Percentiles rank a stretch among this genome's conserved stretches.
Conservation (phyloP, 64 coral and sea anemone species). For the Montipora cactus region DNA sequence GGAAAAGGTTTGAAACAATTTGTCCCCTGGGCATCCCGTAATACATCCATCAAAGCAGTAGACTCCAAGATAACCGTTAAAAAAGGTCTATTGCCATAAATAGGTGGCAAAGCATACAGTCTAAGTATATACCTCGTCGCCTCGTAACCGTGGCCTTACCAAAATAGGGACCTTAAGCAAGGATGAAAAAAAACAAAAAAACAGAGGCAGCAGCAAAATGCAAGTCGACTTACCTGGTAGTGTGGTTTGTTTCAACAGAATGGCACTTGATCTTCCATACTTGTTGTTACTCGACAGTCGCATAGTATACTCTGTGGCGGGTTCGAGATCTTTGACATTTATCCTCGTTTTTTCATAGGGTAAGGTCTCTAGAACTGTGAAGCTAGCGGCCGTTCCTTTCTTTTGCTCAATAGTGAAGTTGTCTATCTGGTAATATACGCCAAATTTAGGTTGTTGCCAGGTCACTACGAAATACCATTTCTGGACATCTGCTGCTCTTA, state of each 20-base stretch:
- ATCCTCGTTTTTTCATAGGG: not conserved
- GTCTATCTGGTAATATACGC: no score
- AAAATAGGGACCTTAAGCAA: no score
- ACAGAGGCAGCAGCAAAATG: no score
- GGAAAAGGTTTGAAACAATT: no score
- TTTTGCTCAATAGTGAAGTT: no score
- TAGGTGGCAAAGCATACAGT: no score
- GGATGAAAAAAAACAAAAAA: not conserved
- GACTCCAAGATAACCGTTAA: no score
- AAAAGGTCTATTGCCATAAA: no score
- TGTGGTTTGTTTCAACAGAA: not conserved
- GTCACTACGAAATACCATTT: not conserved
- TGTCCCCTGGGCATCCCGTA: not conserved
- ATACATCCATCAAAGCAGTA: no score
- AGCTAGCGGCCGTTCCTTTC: not conserved
- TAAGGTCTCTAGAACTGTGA: not conserved
- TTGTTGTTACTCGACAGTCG: constrained; percentile 25
- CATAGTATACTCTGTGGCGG: constrained; percentile 16
- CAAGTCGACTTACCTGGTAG: not conserved
- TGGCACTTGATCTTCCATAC: constrained; percentile 17
- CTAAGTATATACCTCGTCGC: no score
- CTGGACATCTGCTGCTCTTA: not conserved
- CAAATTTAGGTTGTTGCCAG: no score
- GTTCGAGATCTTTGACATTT: not conserved
- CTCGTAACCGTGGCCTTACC: no score